Evolutionary conservation across 2,888 invertebrate genomes (phyloP).

Genomic region (Hermaeophaga mercurialis): DNA sequence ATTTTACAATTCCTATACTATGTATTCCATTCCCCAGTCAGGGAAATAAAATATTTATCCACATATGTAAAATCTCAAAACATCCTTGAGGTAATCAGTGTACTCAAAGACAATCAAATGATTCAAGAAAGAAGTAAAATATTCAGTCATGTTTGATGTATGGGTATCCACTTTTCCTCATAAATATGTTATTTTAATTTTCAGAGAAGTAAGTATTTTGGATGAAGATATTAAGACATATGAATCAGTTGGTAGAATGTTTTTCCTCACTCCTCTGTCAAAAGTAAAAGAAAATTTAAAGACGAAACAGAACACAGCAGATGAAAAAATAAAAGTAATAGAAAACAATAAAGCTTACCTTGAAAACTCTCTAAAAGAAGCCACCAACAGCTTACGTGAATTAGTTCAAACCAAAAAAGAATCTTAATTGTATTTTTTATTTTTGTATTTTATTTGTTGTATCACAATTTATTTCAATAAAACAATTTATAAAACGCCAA

Average conservation of each 20-base stretch:
- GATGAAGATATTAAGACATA: slow-evolving; percentile 72
- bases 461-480: slow-evolving; percentile 11
- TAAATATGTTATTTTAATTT: slow-evolving; percentile 24
- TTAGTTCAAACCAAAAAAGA: slow-evolving; percentile 74
- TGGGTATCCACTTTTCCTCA: too few relatives aligned
- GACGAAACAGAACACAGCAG: slow-evolving; percentile 62
- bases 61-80: too few relatives aligned
- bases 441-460: slow-evolving; percentile 26
- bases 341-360: slow-evolving; percentile 80
- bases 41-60: too few relatives aligned
- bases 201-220: slow-evolving; percentile 64
- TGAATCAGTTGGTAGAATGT: slow-evolving; percentile 86
- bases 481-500: slow-evolving; percentile 9
- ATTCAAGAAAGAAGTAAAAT: too few relatives aligned
- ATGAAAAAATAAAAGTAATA: slow-evolving; percentile 73
- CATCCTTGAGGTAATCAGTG: too few relatives aligned
- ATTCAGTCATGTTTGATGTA: too few relatives aligned
- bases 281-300: slow-evolving; percentile 69
- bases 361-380: slow-evolving; percentile 81
- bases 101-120: too few relatives aligned
- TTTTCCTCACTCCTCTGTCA: slow-evolving; percentile 70
- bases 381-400: slow-evolving; percentile 84
- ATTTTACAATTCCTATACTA: too few relatives aligned
- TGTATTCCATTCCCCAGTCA: too few relatives aligned
- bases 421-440: slow-evolving; percentile 41